phyloP scores from a whole-genome alignment of 2,797 vertebrate species.

The Cossypha dichroa region DNA sequence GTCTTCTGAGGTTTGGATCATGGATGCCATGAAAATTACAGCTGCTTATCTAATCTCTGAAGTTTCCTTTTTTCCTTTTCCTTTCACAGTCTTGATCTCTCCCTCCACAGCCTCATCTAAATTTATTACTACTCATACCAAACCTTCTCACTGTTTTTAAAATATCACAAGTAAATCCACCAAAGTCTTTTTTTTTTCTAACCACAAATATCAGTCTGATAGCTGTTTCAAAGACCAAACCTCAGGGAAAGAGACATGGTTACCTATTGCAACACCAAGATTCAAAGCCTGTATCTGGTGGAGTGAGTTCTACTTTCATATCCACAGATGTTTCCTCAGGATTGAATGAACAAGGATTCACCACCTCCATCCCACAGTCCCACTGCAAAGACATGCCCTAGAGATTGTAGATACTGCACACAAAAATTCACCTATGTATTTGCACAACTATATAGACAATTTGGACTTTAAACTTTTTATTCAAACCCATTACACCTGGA shows the following conservation, averaged over 20 bases:
- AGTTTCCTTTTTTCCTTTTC: background rate
- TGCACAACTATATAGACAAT: background rate
- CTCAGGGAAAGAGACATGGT: background rate
- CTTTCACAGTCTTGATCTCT: background rate
- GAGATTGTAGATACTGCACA: background rate
- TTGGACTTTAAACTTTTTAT: background rate
- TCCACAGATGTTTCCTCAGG: background rate
- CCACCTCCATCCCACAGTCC: background rate
- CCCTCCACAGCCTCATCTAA: background rate
- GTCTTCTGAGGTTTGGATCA: conserved; percentile 31
- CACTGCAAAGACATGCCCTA: background rate
- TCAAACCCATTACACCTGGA: background rate
- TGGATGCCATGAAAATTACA: background rate
- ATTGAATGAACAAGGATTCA: background rate
- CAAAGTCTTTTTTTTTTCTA: background rate
- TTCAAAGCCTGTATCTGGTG: background rate
- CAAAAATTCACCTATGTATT: background rate
- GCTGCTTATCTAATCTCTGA: conserved; percentile 43
- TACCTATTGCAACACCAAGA: background rate
- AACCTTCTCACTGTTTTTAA: background rate
- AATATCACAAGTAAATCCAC: background rate
- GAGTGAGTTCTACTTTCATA: background rate
- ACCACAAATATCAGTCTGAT: background rate
- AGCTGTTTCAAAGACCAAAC: background rate
- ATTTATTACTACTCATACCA: background rate